Percentiles rank a stretch among this genome's conserved stretches.
Conservation (phyloP, 2,888 invertebrate genomes). For the Anorthoa munda region DNA sequence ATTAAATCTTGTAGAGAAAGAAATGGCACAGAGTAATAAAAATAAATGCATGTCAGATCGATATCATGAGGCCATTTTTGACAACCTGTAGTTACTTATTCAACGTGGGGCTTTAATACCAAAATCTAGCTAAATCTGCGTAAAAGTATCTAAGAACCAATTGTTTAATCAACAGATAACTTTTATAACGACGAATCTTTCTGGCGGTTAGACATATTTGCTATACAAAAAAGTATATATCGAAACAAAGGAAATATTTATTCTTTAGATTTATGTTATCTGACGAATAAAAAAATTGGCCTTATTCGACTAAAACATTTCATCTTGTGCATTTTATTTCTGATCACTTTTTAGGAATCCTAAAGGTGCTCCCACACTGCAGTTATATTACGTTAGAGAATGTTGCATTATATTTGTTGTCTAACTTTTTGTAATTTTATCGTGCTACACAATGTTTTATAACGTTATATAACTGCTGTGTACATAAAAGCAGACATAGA, state of each 20-base stretch:
- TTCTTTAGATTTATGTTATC: not conserved
- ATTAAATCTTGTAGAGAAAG: conserved; percentile 29
- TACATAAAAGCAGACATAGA: conserved; percentile 28
- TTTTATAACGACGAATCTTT: not conserved
- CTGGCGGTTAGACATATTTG: not conserved
- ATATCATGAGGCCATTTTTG: conserved; percentile 59
- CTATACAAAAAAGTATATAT: not conserved
- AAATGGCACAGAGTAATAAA: conserved; percentile 68
- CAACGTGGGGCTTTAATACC: conserved; percentile 22
- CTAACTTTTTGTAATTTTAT: no score
- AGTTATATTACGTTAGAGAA: no score
- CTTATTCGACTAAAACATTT: not conserved
- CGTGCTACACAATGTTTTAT: no score
- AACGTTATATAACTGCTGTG: not conserved
- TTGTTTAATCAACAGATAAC: not conserved
- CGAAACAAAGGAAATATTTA: not conserved
- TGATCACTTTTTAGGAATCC: not conserved
- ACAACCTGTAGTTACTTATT: conserved; percentile 60
- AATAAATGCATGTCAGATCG: conserved; percentile 66
- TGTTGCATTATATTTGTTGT: no score
- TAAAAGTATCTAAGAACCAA: conserved; percentile 6
- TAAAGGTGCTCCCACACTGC: no score
- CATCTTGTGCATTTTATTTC: conserved; percentile 13
- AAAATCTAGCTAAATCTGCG: conserved; percentile 11
- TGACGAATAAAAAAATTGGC: not conserved